Conservation (phyloP, 2,113 vertebrate genomes). For the Gasterosteus nipponicus region DNA sequence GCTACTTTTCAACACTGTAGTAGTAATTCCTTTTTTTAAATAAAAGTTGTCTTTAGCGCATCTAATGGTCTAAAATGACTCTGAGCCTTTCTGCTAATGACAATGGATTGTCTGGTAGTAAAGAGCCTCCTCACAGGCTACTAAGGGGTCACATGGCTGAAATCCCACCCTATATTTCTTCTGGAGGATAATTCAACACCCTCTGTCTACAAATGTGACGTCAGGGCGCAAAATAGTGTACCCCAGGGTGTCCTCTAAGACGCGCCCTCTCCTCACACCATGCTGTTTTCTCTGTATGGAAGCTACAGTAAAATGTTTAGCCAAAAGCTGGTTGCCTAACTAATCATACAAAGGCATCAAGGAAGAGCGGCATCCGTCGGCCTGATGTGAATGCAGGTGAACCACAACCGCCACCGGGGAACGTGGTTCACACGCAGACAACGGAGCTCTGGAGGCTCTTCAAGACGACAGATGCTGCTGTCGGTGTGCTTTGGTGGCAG, state of each 20-base stretch:
- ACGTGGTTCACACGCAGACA: neutral
- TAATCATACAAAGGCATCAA: neutral
- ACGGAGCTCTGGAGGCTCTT: neutral
- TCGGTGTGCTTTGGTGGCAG: conserved; percentile 1
- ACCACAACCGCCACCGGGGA: neutral
- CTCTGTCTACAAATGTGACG: conserved; percentile 18
- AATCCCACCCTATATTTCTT: conserved; percentile 38
- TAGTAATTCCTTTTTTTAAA: neutral
- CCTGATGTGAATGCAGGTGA: neutral
- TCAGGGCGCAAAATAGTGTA: conserved; percentile 40
- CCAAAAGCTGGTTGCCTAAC: conserved; percentile 12
- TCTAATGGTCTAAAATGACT: neutral
- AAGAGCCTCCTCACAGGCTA: conserved; percentile 21
- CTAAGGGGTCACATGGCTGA: neutral
- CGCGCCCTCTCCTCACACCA: neutral
- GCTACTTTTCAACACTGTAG: no score
- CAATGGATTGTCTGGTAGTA: neutral
- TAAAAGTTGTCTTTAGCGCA: neutral
- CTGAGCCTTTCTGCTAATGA: neutral
- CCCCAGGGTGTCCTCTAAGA: conserved; percentile 26
- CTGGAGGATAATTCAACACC: conserved; percentile 33
- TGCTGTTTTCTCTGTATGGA: neutral
- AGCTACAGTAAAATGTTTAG: conserved; percentile 1
- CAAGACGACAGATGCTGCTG: conserved; percentile 18
- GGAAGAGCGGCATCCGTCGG: neutral